phyloP scores from a whole-genome alignment of 2,888 invertebrate genomes.

The Cistogaster globosa region DNA sequence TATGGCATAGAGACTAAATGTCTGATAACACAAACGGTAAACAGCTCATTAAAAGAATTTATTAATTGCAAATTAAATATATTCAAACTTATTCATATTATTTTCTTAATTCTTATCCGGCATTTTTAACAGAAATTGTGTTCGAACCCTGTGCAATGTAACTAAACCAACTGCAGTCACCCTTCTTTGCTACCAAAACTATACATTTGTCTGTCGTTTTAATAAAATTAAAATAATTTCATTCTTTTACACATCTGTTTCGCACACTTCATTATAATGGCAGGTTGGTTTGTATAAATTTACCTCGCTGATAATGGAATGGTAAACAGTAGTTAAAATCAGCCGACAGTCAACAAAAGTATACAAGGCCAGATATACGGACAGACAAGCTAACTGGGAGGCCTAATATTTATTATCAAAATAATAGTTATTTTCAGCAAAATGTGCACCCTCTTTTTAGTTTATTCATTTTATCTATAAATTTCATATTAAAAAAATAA shows the following conservation, averaged over 20 bases:
- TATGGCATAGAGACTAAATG: slow-evolving; percentile 63
- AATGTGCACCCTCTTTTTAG: too few relatives aligned
- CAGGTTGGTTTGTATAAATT: slow-evolving; percentile 30
- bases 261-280: slow-evolving; percentile 1
- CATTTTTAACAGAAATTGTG: too few relatives aligned
- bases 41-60: slow-evolving; percentile 20
- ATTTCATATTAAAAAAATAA: too few relatives aligned
- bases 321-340: slow-evolving; percentile 67
- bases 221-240: background rate
- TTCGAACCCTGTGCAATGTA: too few relatives aligned
- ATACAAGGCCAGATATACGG: background rate
- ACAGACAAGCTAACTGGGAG: background rate
- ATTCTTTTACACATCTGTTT: slow-evolving; percentile 11
- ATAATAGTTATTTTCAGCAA: too few relatives aligned
- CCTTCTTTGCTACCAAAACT: too few relatives aligned
- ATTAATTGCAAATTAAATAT: background rate
- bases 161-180: too few relatives aligned
- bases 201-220: too few relatives aligned
- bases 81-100: too few relatives aligned
- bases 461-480: too few relatives aligned
- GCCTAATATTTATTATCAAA: background rate
- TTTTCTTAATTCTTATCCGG: too few relatives aligned
- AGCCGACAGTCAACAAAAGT: slow-evolving; percentile 32
- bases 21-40: slow-evolving; percentile 41
- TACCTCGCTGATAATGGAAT: slow-evolving; percentile 40